Conservation (phyloP, 2,888 invertebrate species). For the Druceiella hillmani region DNA sequence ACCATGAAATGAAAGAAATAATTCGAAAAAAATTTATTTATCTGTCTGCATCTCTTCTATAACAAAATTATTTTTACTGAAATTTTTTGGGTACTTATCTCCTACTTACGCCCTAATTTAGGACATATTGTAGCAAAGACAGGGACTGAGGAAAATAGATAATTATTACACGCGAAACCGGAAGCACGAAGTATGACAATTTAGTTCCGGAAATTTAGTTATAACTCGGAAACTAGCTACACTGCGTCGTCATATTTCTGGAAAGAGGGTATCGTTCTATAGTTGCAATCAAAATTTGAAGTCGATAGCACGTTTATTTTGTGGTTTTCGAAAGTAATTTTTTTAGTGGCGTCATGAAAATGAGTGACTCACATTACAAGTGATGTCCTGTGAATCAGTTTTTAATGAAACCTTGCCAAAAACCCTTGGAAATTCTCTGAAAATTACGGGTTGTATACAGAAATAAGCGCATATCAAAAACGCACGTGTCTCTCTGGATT, state of each 20-base stretch:
- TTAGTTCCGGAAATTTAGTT: background rate
- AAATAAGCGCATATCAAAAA: constrained; percentile 1
- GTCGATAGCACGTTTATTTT: background rate
- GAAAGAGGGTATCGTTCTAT: background rate
- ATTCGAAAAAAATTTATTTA: too few relatives aligned
- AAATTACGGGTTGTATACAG: constrained; percentile 1
- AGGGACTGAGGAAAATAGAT: too few relatives aligned
- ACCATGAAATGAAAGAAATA: too few relatives aligned
- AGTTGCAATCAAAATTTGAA: background rate
- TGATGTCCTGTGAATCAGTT: background rate
- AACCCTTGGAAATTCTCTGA: constrained; percentile 1
- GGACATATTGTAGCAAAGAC: too few relatives aligned
- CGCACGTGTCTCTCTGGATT: too few relatives aligned
- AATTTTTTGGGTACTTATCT: too few relatives aligned
- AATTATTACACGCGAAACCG: too few relatives aligned
- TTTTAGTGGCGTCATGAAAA: constrained; percentile 1
- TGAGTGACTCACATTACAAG: constrained; percentile 1
- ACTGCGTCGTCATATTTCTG: background rate
- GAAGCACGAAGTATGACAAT: background rate
- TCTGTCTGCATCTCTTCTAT: too few relatives aligned
- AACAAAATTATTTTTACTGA: too few relatives aligned
- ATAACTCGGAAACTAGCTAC: background rate
- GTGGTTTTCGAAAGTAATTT: background rate
- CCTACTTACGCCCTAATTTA: too few relatives aligned
- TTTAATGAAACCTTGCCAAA: background rate